Conservation (phyloP, 2,113 vertebrate genomes). For the Eptesicus fuscus region DNA sequence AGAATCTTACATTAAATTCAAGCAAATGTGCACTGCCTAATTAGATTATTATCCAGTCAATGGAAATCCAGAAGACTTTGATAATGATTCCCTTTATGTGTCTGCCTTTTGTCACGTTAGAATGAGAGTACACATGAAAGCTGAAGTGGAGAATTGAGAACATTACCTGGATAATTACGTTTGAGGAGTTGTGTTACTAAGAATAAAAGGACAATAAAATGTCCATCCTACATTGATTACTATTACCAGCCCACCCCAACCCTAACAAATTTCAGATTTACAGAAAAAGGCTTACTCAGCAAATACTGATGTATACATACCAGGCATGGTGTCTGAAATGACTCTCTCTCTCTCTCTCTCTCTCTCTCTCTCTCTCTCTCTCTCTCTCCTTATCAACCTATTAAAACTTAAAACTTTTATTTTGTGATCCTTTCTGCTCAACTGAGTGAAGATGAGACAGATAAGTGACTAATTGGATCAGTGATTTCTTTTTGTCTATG, state of each 20-base stretch:
- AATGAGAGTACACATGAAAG: not conserved
- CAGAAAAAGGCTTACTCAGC: not conserved
- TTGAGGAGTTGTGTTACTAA: not conserved
- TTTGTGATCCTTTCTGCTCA: not conserved
- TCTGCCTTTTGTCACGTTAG: not conserved
- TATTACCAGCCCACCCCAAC: not conserved
- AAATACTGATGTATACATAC: not conserved
- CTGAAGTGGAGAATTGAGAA: not conserved
- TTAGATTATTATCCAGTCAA: not conserved
- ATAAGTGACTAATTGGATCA: not conserved
- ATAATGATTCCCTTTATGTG: not conserved
- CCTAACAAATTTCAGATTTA: not conserved
- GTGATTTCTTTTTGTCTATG: not conserved
- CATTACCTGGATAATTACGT: not conserved
- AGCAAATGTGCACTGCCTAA: not conserved
- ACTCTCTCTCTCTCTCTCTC: not conserved
- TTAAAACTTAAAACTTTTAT: not conserved
- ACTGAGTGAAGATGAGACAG: not conserved
- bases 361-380: not conserved
- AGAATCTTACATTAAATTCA: constrained; percentile 7
- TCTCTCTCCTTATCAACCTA: not conserved
- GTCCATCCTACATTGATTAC: not conserved
- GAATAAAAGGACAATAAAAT: not conserved
- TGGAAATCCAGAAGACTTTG: not conserved
- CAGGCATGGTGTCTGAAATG: not conserved